Base-by-base conservation (phyloP, 2,888 invertebrate species). In the Caenorhabditis drosophilae region DNA sequence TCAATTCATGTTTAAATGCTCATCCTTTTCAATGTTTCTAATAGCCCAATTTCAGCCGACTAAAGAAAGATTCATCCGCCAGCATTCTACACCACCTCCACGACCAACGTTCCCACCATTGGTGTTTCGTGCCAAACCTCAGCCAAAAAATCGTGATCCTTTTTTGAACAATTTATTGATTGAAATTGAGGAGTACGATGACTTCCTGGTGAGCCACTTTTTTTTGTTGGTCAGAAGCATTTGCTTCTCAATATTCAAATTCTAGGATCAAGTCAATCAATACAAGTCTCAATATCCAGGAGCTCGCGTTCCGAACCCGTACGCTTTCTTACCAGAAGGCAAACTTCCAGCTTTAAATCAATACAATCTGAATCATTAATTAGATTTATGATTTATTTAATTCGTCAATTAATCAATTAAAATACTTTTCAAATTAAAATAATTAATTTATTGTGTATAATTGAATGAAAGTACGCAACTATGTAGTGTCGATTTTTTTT, bases 131-230 rank as follows among this genome's bases (percentile, higher is more conserved):
- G 67, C 73, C 0, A 61, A 64, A 20, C 56, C 67, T 11, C 59
- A 64, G 34, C 67, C 70, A 34, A 11, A 36, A 22, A 70, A 61
- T 18, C 58, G 73, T 1, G 73, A 73, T 18, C 51, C 59, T 2
- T 64, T 57, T 23, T 36, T 66, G 42, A 67, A 64, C 38, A 73
- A 73, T 34, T 38, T 73, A 16, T 41, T 73, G 7, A 26, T 64
- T 36, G 73, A 73, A 58, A 63, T 73, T 44, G 73, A 73, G 27
- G 73, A 73, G 42, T 73, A 73, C 22, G 73, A 73, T 50, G 73
- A 73, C 42, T 73, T 73, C 26, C 35, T 73, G 68, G 73, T 70
- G 35, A 41, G 56, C 18, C 15, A 2, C n/a, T 40, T n/a, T n/a
- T n/a, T n/a, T n/a, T n/a, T n/a, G n/a, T n/a, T n/a, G n/a, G n/a